These are phyloP conservation scores for Ectropis crepuscularia DNA, from an alignment of 2,888 invertebrate genomes.

Conservation along the genomic window DNA sequence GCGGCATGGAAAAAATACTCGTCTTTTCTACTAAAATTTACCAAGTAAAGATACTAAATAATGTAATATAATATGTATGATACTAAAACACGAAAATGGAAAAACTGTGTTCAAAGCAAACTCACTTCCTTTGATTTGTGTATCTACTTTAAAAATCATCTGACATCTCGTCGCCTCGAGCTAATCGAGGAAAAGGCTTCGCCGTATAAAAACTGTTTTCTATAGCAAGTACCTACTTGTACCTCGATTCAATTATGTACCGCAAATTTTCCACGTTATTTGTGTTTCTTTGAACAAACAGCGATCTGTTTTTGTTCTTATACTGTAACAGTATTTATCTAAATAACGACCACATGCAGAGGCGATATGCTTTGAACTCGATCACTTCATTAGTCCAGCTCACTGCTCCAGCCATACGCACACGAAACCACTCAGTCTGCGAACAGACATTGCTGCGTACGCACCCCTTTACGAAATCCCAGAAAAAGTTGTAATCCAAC, in stretches of 20 bases:
- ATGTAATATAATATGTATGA: too few species aligned
- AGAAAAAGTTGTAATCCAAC: constrained; percentile 53
- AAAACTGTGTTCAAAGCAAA: background rate
- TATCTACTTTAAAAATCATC: constrained; percentile 5
- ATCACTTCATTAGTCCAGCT: constrained; percentile 80
- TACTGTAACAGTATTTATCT: constrained; percentile 54
- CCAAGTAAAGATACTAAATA: too few species aligned
- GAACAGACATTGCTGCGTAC: constrained; percentile 70
- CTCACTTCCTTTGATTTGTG: background rate
- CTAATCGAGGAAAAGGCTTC: constrained; percentile 35
- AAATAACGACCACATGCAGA: constrained; percentile 71
- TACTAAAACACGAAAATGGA: background rate
- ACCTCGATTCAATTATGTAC: constrained; percentile 22
- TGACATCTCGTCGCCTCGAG: constrained; percentile 27
- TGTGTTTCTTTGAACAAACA: constrained; percentile 20
- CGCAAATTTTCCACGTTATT: constrained; percentile 19
- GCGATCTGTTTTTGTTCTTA: constrained; percentile 29
- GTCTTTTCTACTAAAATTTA: too few species aligned
- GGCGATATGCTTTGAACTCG: constrained; percentile 77
- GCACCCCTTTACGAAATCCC: constrained; percentile 61
- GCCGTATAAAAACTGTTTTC: constrained; percentile 29
- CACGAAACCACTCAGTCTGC: constrained; percentile 72
- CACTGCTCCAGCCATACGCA: constrained; percentile 69
- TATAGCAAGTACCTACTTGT: constrained; percentile 1
- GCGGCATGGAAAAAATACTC: too few species aligned